Evolutionary conservation across 2,888 invertebrate species (phyloP), one percentile per base, ranked within the genome.

Genomic region (Carpatolechia fugitivella): DNA sequence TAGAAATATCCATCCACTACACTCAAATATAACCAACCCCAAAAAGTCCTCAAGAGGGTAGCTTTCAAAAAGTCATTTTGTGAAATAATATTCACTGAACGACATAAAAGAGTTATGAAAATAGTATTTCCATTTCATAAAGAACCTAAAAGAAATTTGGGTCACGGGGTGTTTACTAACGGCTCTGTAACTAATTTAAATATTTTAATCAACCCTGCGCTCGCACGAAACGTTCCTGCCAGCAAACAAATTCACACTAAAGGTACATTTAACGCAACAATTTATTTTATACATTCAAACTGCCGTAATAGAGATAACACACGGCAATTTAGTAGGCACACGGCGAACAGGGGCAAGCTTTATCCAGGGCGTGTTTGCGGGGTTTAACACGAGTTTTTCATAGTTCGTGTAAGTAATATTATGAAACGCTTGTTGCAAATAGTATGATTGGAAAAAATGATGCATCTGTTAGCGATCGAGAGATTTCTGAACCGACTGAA

Each of bases 251-350:
- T 49, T 49, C 35, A 16, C 20, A 33, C 35, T 49, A 49, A 49
- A 35, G 33, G 16, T 16, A 48, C 35, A 18, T 49, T 49, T 13
- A 49, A 49, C 49, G 36, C 13, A n/a, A 49, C 35, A 49, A 35
- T 49, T 49, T 24, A 49, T 49, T 49, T 49, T 35, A 35, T 35
- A 49, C 29, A 16, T 35, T 49, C 49, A 33, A 20, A 49, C 49
- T 20, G 13, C 16, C 16, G 35, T 20, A 49, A 49, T 49, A 49
- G 33, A 49, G 49, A 49, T 49, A 36, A 35, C 49, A 33, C n/a
- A 18, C 11, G 2, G 24, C 3, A 20, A 20, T 44, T 44, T 44
- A 44, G 44, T 13, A 33, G 33, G n/a, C 33, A 33, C 33, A 8
- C 2, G 8, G 11, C 11, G 33, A 3, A 33, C 11, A 2, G 2